Evolutionary conservation across 2,888 invertebrate genomes (phyloP).

Genomic region (Trissolcus brochymenae): DNA sequence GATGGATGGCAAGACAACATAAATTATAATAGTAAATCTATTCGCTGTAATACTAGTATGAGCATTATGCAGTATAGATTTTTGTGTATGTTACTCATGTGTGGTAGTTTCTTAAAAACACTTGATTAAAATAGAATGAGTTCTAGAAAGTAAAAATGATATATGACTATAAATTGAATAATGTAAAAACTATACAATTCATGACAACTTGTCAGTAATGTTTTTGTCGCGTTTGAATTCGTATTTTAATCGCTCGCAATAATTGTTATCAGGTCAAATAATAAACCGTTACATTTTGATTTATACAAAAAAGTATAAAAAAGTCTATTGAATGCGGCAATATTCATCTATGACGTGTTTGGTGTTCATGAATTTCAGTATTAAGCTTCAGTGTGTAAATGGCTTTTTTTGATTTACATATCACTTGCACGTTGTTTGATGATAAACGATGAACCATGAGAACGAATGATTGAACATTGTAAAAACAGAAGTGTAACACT

Average conservation of each 20-base stretch:
- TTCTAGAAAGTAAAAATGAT: conserved; percentile 67
- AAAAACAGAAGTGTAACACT: conserved; percentile 13
- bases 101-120: conserved; percentile 65
- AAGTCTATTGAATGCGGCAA: conserved; percentile 28
- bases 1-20: conserved; percentile 61
- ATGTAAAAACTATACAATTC: conserved; percentile 69
- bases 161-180: conserved; percentile 67
- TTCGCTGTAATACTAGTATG: conserved; percentile 75
- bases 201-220: conserved; percentile 61
- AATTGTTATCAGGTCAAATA: conserved; percentile 47
- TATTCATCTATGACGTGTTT: conserved; percentile 5
- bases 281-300: neutral
- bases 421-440: neutral
- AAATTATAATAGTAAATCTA: conserved; percentile 67
- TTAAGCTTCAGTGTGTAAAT: conserved; percentile 10
- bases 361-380: conserved; percentile 36
- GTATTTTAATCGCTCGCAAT: conserved; percentile 9
- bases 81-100: conserved; percentile 65
- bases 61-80: conserved; percentile 72
- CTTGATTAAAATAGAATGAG: conserved; percentile 68
- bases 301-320: conserved; percentile 39
- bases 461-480: neutral
- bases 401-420: conserved; percentile 11
- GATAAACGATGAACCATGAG: neutral
- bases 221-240: conserved; percentile 24